Percentiles rank a stretch among this genome's conserved stretches.
These are phyloP conservation scores for Unio pictorum DNA, from an alignment of 2,888 invertebrate genomes.

Conservation along the genomic window DNA sequence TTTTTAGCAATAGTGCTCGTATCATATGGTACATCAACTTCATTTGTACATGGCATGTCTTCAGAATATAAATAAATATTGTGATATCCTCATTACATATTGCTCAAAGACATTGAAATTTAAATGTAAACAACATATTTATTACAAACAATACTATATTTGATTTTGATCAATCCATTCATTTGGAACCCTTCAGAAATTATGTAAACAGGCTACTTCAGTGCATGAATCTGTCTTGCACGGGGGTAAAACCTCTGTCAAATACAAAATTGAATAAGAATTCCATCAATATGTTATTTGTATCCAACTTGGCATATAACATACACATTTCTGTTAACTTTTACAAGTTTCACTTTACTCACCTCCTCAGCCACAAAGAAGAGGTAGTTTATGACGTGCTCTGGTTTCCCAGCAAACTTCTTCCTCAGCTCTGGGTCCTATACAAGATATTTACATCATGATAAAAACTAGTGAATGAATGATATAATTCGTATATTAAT, in stretches of 20 bases:
- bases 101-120: too few species aligned
- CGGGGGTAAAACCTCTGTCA: neutral
- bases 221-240: too few species aligned
- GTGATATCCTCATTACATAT: too few species aligned
- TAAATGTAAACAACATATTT: too few species aligned
- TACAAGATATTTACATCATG: neutral
- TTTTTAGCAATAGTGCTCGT: too few species aligned
- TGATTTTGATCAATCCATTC: too few species aligned
- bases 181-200: too few species aligned
- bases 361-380: constrained; percentile 99
- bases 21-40: too few species aligned
- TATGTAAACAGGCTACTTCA: too few species aligned
- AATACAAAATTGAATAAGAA: neutral
- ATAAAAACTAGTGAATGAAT: neutral
- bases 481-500: neutral
- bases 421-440: constrained; percentile 91
- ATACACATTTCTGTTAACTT: neutral
- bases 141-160: too few species aligned
- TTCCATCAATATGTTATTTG: neutral
- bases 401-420: constrained; percentile 98
- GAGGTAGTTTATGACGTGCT: constrained; percentile 96
- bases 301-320: neutral
- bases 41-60: too few species aligned
- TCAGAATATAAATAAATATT: too few species aligned
- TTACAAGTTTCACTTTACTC: neutral